Percentiles rank a stretch among this genome's conserved stretches.
phyloP scores from a whole-genome alignment of 2,888 invertebrate species.

The Agelastica alni region DNA sequence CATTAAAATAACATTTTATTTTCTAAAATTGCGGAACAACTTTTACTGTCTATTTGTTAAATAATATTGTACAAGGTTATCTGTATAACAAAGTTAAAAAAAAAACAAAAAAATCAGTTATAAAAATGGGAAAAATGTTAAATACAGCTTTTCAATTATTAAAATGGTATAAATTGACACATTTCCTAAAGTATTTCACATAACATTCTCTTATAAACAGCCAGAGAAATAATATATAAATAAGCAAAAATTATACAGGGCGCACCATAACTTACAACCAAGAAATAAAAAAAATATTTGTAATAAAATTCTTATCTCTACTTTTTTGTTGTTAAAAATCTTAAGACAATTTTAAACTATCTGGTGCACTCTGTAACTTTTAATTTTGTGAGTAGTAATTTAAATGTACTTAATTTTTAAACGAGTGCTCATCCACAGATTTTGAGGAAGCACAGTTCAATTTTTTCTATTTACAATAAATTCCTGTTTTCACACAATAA shows the following conservation, averaged over 20 bases:
- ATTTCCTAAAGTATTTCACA: constrained; percentile 10
- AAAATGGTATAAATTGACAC: constrained; percentile 19
- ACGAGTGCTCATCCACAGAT: constrained; percentile 30
- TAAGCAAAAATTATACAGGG: constrained; percentile 12
- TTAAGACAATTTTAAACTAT: constrained; percentile 13
- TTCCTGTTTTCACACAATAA: neutral
- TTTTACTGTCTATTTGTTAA: constrained; percentile 39
- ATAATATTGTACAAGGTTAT: constrained; percentile 31
- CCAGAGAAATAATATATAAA: constrained; percentile 13
- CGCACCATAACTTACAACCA: constrained; percentile 6
- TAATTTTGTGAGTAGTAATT: constrained; percentile 9
- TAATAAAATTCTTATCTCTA: constrained; percentile 9
- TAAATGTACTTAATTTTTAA: constrained; percentile 19
- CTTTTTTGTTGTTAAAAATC: neutral
- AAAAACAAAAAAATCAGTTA: constrained; percentile 23
- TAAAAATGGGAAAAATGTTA: constrained; percentile 18
- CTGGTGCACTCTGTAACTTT: constrained; percentile 7
- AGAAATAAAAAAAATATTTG: constrained; percentile 3
- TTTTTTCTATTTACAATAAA: constrained; percentile 22
- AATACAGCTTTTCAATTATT: constrained; percentile 24
- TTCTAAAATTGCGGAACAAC: constrained; percentile 43
- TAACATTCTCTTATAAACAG: constrained; percentile 11
- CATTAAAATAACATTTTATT: constrained; percentile 46
- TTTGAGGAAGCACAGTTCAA: constrained; percentile 34
- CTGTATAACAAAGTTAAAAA: constrained; percentile 30